These are phyloP conservation scores for Ornithoptera priamus DNA, from an alignment of 2,888 invertebrate species.

Conservation along the genomic window DNA sequence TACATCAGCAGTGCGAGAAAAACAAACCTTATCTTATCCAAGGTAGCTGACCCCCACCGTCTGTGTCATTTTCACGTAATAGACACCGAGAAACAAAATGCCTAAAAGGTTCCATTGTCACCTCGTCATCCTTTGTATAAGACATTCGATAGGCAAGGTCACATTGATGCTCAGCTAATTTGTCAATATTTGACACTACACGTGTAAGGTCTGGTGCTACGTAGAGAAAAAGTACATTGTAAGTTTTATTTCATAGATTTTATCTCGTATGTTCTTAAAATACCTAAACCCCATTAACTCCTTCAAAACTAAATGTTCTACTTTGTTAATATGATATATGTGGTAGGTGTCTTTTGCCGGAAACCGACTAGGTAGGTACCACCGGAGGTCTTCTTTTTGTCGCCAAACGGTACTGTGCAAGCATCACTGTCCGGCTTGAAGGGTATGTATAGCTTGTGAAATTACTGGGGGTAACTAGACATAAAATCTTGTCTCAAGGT, in stretches of 20 bases:
- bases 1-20: conserved; percentile 36
- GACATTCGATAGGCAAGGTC: conserved; percentile 42
- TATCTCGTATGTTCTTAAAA: neutral
- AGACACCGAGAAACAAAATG: conserved; percentile 37
- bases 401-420: too few relatives aligned
- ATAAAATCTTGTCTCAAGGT: too few relatives aligned
- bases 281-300: neutral
- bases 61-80: conserved; percentile 36
- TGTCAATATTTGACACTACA: conserved; percentile 49
- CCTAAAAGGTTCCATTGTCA: conserved; percentile 38
- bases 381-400: too few relatives aligned
- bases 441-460: too few relatives aligned
- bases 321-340: too few relatives aligned
- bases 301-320: neutral
- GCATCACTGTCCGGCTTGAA: too few relatives aligned
- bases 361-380: too few relatives aligned
- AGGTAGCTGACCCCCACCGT: conserved; percentile 38
- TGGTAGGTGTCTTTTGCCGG: too few relatives aligned
- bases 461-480: too few relatives aligned
- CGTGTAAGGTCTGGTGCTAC: conserved; percentile 35
- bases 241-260: neutral
- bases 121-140: conserved; percentile 43
- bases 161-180: conserved; percentile 38
- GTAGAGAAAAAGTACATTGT: neutral
- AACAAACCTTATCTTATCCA: conserved; percentile 42